A percentile compares a stretch with the other conserved stretches of the same genome.
Evolutionary conservation across 2,888 invertebrate genomes (phyloP).

Genomic region (Ectobius pallidus): DNA sequence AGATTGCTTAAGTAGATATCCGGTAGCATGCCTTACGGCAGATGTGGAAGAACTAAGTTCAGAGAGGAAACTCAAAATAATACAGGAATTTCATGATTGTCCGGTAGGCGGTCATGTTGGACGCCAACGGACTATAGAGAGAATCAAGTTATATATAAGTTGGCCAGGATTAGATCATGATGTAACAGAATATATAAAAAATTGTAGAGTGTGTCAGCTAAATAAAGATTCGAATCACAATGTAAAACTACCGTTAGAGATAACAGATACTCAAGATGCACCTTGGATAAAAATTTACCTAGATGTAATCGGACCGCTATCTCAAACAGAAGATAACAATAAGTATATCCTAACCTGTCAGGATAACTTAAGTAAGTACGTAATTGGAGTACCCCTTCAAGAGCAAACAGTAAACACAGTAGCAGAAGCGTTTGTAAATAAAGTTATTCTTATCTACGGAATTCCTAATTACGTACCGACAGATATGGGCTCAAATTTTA

Average conservation of each 20-base stretch:
- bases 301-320: neutral
- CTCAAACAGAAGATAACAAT: neutral
- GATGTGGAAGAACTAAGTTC: neutral
- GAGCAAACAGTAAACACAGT: neutral
- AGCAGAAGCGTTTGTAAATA: neutral
- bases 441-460: neutral
- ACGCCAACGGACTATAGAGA: neutral
- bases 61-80: neutral
- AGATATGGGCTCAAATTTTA: conserved; percentile 3
- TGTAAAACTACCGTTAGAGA: neutral
- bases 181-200: neutral
- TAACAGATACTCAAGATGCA: neutral
- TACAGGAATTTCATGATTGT: neutral
- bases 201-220: neutral
- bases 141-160: neutral
- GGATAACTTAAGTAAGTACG: neutral
- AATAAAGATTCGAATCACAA: neutral
- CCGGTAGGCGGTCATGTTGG: neutral
- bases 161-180: neutral
- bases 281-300: neutral
- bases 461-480: neutral
- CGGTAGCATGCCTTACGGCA: too few species aligned
- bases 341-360: neutral
- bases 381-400: neutral
- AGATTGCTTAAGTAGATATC: neutral